Conservation (phyloP, 2,797 vertebrate species). For the Myotis vivesi region DNA sequence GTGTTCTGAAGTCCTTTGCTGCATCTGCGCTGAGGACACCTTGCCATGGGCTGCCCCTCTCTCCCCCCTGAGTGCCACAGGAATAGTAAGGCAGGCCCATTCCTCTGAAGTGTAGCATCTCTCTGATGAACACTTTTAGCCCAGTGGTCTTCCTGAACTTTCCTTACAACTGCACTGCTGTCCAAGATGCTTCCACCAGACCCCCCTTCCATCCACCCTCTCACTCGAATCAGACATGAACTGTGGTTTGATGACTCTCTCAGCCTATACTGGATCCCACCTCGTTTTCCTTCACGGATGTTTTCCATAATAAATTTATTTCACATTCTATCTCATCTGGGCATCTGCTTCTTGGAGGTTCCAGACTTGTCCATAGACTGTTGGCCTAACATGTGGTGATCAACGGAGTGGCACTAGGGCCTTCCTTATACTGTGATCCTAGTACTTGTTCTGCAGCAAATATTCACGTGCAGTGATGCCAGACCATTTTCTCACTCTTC, state of each 20-base stretch:
- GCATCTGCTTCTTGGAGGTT: background rate
- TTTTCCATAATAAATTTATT: background rate
- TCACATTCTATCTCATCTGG: background rate
- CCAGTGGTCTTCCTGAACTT: background rate
- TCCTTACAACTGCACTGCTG: background rate
- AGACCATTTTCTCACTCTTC: background rate
- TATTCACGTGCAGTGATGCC: rapidly evolving
- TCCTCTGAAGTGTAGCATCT: background rate
- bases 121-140: background rate
- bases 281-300: background rate
- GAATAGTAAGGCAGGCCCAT: background rate
- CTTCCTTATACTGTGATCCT: background rate
- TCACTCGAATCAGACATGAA: background rate
- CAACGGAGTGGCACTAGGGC: too few species aligned
- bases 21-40: rapidly evolving
- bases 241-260: background rate
- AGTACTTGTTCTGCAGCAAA: background rate
- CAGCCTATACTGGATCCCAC: background rate
- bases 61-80: rapidly evolving
- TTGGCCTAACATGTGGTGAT: background rate
- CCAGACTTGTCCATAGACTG: background rate
- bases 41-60: background rate
- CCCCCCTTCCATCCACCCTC: background rate
- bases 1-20: background rate
- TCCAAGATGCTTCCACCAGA: too few species aligned